A percentile compares a stretch with the other conserved stretches of the same genome.
Evolutionary conservation across 2,113 vertebrate species (phyloP).

Genomic region (Leuciscus idus): DNA sequence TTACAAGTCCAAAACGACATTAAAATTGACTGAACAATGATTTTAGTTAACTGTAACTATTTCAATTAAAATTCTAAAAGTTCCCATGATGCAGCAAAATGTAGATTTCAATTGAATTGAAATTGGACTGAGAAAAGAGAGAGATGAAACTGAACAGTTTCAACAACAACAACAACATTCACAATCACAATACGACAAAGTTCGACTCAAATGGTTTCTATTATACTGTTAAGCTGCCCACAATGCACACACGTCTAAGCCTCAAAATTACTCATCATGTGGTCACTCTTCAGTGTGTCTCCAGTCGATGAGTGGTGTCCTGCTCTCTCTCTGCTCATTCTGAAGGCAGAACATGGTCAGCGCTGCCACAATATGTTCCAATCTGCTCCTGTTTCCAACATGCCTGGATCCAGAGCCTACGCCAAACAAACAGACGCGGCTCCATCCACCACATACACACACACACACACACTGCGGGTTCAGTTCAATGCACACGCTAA

Average conservation of each 20-base stretch:
- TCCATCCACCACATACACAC: slow-evolving; percentile 46
- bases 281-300: slow-evolving; percentile 38
- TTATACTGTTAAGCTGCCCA: not conserved
- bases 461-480: not conserved
- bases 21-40: not conserved
- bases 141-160: not conserved
- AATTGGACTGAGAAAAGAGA: not conserved
- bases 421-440: slow-evolving; percentile 54
- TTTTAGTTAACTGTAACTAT: not conserved
- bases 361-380: slow-evolving; percentile 57
- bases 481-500: slow-evolving; percentile 25
- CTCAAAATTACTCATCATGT: slow-evolving; percentile 41
- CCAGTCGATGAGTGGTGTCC: slow-evolving; percentile 36
- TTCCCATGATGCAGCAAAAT: not conserved
- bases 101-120: not conserved
- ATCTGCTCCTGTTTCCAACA: slow-evolving; percentile 57
- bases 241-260: slow-evolving; percentile 13
- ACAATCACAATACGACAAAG: not conserved
- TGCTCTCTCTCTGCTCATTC: slow-evolving; percentile 48
- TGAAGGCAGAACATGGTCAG: slow-evolving; percentile 51
- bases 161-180: not conserved
- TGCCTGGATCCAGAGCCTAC: slow-evolving; percentile 41
- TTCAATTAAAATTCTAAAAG: not conserved
- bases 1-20: not conserved
- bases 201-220: not conserved